Base-by-base conservation (phyloP, 2,888 invertebrate genomes). In the Silvanus unidentatus region DNA sequence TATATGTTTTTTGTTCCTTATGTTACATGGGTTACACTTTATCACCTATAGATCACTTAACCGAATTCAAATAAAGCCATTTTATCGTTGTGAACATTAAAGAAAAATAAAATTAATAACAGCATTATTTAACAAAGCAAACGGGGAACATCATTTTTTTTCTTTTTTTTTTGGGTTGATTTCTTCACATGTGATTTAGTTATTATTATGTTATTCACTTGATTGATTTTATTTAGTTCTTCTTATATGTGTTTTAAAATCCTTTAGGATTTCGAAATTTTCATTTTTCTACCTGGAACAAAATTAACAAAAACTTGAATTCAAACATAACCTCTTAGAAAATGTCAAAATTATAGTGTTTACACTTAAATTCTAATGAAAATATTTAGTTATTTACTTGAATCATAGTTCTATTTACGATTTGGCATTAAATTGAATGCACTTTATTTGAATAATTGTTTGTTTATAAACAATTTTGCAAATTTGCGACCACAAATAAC, bases 21-120 rank as follows among this genome's bases (percentile, higher is more conserved):
- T 34, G 34, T 13, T 34, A 34, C 13, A 11, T 34, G 34, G 4
- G 8, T 3, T 9, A 37, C 37, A 37, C 15, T 37, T 16, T 27
- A 37, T 16, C 16, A 16, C 15, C n/a, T 15, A 9, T 9, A 32
- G 16, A 47, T 53, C 50, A 52, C 58, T 64, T 71, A 73, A 49
- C 73, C 73, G 54, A 72, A 73, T 59, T 73, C 73, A 55, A 73
- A 73, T 57, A 73, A 59, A 58, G 72, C 72, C 73, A 72, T 73
- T 63, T 65, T 70, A 59, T 65, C 67, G 64, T 65, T 66, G 60
- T 62, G 61, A 42, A 58, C 59, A 55, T 61, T 53, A 45, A 58
- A 56, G 46, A 56, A 52, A 50, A 52, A 53, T 51, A 55, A 45
- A 51, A 53, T 47, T 46, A 47, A 51, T 41, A 49, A 54, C 49